Conservation (phyloP, 2,797 vertebrate species). For the Ctenopoma multispine region DNA sequence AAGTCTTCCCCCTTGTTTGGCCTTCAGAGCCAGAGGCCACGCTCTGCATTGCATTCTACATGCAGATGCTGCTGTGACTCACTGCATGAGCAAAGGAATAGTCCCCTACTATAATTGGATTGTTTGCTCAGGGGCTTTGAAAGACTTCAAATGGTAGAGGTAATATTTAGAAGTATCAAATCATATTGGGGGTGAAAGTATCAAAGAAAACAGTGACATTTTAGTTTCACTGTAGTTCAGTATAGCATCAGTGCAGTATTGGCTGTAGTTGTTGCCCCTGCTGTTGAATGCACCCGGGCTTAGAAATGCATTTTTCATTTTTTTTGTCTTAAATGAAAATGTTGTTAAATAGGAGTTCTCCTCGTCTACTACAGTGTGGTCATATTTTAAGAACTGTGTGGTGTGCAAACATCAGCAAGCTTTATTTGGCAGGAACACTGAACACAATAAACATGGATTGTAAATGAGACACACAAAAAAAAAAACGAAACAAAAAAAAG, state of each 20-base stretch:
- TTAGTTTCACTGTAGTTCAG: background rate
- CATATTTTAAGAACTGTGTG: constrained; percentile 28
- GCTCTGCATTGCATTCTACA: constrained; percentile 71
- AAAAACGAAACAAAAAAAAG: constrained; percentile 24
- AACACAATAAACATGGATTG: constrained; percentile 14
- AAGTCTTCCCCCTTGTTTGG: constrained; percentile 72
- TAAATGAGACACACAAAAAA: constrained; percentile 45
- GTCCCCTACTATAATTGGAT: constrained; percentile 70
- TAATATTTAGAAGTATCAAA: background rate
- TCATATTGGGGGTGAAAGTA: no score
- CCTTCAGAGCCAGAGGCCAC: constrained; percentile 56
- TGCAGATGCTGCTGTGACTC: constrained; percentile 74
- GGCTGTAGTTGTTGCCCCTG: background rate
- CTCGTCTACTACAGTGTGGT: background rate
- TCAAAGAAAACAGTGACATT: background rate
- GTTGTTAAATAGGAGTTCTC: constrained; percentile 24
- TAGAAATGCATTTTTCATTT: background rate
- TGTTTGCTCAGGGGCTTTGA: constrained; percentile 36
- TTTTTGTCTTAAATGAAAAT: background rate
- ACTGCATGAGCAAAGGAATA: constrained; percentile 56
- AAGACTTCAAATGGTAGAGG: background rate
- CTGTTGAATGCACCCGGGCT: background rate
- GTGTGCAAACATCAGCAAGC: constrained; percentile 32
- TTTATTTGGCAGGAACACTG: constrained; percentile 10
- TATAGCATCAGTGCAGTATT: background rate